phyloP scores from a whole-genome alignment of 30 jellyfish, hydroid and myxozoan genomes.

The Pseudorhiza aurosa region DNA sequence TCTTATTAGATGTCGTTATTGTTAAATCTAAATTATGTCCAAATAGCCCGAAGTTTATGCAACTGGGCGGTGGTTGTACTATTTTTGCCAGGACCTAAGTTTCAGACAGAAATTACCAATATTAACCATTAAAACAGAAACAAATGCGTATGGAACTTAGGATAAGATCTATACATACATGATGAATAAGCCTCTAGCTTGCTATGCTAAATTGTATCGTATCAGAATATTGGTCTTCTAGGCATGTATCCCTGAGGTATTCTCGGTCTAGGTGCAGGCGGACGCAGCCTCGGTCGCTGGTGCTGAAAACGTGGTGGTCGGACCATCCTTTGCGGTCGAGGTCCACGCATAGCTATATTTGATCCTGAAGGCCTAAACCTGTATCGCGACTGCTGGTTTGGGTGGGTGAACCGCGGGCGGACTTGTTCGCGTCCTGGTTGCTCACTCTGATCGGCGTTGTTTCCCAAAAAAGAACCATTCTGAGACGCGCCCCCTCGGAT shows the following conservation, averaged over 20 bases:
- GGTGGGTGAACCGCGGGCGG: conserved; percentile 5
- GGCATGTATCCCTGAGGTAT: conserved; percentile 63
- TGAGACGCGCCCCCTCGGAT: neutral
- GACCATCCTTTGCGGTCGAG: conserved; percentile 18
- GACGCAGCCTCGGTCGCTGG: conserved; percentile 56
- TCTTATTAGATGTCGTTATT: too few species aligned
- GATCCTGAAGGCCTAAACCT: conserved; percentile 54
- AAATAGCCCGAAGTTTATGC: too few species aligned
- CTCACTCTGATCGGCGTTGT: neutral
- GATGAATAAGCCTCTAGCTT: neutral
- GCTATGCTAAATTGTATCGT: neutral
- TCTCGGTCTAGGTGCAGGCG: conserved; percentile 61
- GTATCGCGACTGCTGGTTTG: neutral
- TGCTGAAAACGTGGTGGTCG: conserved; percentile 37
- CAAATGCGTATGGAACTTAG: too few species aligned
- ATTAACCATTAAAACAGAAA: too few species aligned
- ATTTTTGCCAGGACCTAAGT: too few species aligned
- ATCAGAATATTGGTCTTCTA: conserved; percentile 67
- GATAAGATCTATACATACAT: too few species aligned
- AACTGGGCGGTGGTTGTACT: too few species aligned
- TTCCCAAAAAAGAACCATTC: neutral
- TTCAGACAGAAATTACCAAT: too few species aligned
- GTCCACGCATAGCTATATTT: conserved; percentile 19
- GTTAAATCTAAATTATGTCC: too few species aligned
- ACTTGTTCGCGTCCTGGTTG: neutral